Conservation (phyloP, 2,113 vertebrate species). For the Poicephalus meyeri region DNA sequence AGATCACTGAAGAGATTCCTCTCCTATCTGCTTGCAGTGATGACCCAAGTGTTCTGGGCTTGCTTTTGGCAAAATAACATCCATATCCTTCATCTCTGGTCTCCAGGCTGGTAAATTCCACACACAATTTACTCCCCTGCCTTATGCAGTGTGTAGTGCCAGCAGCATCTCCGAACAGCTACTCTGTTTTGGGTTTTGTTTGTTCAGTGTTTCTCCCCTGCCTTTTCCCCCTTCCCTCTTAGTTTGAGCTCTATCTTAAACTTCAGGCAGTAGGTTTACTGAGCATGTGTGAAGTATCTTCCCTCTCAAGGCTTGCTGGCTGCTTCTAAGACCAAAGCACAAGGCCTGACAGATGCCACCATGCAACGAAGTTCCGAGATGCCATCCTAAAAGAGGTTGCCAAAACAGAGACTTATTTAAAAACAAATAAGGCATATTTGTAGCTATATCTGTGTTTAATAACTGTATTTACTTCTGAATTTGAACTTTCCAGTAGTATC, state of each 20-base stretch:
- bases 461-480: neutral
- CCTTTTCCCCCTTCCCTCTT: neutral
- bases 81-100: neutral
- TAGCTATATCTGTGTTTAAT: neutral
- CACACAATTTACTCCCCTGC: neutral
- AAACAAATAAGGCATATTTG: neutral
- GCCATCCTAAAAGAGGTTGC: neutral
- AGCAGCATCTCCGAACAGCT: neutral
- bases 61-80: neutral
- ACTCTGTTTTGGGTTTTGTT: neutral
- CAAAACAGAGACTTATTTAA: neutral
- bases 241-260: neutral
- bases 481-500: neutral
- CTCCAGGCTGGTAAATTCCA: neutral
- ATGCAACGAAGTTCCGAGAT: neutral
- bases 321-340: neutral
- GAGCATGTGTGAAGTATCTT: neutral
- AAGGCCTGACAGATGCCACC: neutral
- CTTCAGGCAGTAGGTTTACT: neutral
- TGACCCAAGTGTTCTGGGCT: neutral
- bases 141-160: accelerated
- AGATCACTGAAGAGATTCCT: neutral
- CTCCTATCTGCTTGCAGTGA: neutral
- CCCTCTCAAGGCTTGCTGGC: neutral
- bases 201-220: neutral